phyloP scores from a whole-genome alignment of 1,140 invertebrate species.

The Venturia canescens region DNA sequence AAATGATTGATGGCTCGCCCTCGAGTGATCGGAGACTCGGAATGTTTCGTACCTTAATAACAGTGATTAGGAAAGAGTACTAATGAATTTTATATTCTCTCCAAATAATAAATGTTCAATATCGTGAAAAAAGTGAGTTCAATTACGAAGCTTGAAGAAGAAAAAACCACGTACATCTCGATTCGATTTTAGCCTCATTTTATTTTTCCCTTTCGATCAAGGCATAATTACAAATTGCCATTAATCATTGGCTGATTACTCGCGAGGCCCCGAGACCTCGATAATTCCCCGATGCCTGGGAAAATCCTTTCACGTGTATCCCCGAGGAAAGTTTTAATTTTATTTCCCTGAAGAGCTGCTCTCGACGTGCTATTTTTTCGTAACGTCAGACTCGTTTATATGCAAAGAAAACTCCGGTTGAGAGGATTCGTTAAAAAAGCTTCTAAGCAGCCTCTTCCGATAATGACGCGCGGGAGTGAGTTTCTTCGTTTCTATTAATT shows the following conservation, averaged over 20 bases:
- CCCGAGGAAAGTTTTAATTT: not conserved
- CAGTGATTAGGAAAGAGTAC: too few species aligned
- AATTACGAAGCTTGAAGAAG: not conserved
- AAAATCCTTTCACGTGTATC: conserved; percentile 1
- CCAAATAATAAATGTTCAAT: too few species aligned
- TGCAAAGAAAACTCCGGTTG: not conserved
- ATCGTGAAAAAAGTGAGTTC: too few species aligned
- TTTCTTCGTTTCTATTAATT: too few species aligned
- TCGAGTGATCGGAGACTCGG: too few species aligned
- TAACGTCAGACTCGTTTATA: not conserved
- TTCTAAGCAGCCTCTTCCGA: too few species aligned
- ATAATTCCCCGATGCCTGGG: not conserved
- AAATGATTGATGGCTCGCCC: too few species aligned
- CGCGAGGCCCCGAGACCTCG: not conserved
- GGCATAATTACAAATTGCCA: conserved; percentile 4
- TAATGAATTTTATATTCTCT: too few species aligned
- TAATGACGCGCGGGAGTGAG: too few species aligned
- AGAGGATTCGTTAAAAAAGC: too few species aligned
- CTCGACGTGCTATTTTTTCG: not conserved
- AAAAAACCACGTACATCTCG: not conserved
- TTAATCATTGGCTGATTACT: conserved; percentile 12
- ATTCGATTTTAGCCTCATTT: not conserved
- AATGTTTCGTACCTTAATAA: too few species aligned
- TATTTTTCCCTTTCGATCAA: not conserved
- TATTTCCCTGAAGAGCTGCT: not conserved